These are phyloP conservation scores for Columbina picui DNA, from an alignment of 2,113 vertebrate genomes.

Conservation along the genomic window DNA sequence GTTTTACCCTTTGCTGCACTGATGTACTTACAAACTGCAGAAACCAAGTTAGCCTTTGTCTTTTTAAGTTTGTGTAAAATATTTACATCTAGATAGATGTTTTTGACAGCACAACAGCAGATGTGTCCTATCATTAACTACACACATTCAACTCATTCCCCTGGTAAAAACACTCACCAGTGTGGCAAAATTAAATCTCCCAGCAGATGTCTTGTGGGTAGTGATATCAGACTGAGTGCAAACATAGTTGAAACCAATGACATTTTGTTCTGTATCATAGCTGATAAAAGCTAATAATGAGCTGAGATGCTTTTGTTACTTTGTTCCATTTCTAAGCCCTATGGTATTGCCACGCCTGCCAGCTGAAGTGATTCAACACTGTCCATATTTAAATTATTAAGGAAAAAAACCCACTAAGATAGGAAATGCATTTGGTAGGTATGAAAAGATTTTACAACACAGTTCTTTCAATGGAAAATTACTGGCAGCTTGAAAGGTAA, in stretches of 20 bases:
- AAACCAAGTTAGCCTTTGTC: not conserved
- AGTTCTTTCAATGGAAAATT: not conserved
- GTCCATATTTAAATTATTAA: not conserved
- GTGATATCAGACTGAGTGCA: constrained; percentile 47
- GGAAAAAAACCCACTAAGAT: not conserved
- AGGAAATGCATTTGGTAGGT: not conserved
- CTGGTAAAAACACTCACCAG: constrained; percentile 26
- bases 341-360: not conserved
- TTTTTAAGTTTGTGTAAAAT: constrained; percentile 20
- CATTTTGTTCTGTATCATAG: constrained; percentile 20
- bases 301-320: constrained; percentile 2
- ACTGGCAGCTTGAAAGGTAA: not conserved
- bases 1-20: not conserved
- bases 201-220: constrained; percentile 62
- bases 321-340: not conserved
- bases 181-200: constrained; percentile 54
- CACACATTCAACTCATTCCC: not conserved
- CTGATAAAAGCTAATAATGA: constrained; percentile 31
- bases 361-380: not conserved
- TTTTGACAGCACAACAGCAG: constrained; percentile 26
- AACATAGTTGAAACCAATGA: constrained; percentile 27
- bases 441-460: not conserved
- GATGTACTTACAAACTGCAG: not conserved
- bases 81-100: constrained; percentile 23
- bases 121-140: not conserved